Conservation (phyloP, 2,113 vertebrate genomes). For the Gnathonemus longibarbis region DNA sequence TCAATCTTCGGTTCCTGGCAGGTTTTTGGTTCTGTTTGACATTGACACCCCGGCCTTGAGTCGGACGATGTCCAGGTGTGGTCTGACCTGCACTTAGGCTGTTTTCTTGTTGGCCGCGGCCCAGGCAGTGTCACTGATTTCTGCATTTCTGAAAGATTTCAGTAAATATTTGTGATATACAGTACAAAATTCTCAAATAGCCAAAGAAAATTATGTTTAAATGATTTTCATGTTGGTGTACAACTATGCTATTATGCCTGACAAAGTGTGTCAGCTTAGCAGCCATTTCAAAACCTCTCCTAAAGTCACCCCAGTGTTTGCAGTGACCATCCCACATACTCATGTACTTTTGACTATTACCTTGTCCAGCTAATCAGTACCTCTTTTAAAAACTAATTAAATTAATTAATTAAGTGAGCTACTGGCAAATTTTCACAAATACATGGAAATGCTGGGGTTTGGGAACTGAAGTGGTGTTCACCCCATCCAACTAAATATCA, state of each 20-base stretch:
- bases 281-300: not conserved
- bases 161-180: not conserved
- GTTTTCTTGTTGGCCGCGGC: not conserved
- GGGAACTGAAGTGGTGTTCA: not conserved
- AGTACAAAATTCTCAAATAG: not conserved
- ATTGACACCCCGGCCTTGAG: not conserved
- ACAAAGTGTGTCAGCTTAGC: not conserved
- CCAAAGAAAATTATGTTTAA: not conserved
- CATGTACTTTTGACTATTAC: not conserved
- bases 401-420: not conserved
- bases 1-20: not conserved
- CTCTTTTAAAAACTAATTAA: not conserved
- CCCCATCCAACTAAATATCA: not conserved
- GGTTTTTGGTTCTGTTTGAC: not conserved
- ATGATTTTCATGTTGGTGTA: not conserved
- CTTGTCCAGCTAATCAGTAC: not conserved
- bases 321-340: not conserved
- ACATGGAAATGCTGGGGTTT: not conserved
- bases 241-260: not conserved
- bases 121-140: not conserved
- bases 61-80: not conserved
- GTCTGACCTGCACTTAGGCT: not conserved
- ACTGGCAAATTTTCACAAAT: not conserved
- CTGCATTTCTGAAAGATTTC: not conserved
- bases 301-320: not conserved